Evolutionary conservation across 2,113 vertebrate species (phyloP).

Genomic region (Chamaea fasciata): DNA sequence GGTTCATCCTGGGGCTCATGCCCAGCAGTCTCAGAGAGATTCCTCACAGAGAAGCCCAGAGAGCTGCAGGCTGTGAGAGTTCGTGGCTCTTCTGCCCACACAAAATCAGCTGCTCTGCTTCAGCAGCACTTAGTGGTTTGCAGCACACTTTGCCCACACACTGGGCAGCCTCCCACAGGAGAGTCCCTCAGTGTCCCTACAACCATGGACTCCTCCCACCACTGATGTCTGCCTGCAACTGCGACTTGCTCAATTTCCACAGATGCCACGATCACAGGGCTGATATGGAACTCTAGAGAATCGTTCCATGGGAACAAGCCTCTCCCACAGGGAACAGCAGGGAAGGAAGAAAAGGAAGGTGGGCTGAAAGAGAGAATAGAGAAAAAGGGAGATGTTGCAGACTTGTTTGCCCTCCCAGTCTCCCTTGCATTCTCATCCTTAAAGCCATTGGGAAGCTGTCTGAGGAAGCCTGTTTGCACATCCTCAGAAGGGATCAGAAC

Average conservation of each 20-base stretch:
- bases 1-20: background rate
- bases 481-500: background rate
- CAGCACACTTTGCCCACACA: background rate
- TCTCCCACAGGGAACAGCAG: background rate
- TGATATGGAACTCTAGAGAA: background rate
- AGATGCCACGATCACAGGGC: background rate
- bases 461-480: background rate
- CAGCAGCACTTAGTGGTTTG: background rate
- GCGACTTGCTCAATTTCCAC: background rate
- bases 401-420: background rate
- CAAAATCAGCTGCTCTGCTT: background rate
- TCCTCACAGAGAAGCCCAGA: background rate
- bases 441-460: background rate
- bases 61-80: background rate
- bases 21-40: background rate
- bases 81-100: accelerated
- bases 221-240: background rate
- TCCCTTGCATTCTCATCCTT: background rate
- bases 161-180: accelerated
- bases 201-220: background rate
- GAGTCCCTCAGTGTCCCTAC: accelerated
- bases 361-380: background rate
- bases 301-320: background rate
- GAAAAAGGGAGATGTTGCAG: background rate
- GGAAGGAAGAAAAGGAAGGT: background rate